Evolutionary conservation across 2,797 vertebrate genomes (phyloP).

Genomic region (Babyrousa celebensis): DNA sequence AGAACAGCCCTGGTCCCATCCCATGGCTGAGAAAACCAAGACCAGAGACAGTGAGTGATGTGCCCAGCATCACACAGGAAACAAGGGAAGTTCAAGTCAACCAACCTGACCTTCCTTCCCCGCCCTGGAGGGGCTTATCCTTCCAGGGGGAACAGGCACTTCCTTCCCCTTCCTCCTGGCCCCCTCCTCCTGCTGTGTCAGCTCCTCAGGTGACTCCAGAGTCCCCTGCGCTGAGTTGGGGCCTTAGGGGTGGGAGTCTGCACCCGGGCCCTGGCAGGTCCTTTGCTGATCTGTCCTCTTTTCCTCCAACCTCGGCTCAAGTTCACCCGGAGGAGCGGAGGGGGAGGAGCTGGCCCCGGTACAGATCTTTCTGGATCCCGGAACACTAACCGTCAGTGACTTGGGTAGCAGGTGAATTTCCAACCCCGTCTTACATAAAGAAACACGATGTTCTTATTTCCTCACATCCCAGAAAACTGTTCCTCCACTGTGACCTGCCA

Average conservation of each 20-base stretch:
- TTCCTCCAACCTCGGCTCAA: not conserved
- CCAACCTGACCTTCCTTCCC: not conserved
- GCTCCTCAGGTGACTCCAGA: not conserved
- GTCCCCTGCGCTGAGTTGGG: rapidly evolving
- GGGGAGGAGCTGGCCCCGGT: not conserved
- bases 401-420: conserved; percentile 66
- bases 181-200: rapidly evolving
- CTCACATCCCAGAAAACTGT: not conserved
- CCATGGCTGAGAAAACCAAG: not conserved
- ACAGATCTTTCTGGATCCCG: conserved; percentile 41
- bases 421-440: conserved; percentile 71
- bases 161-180: not conserved
- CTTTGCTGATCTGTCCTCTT: conserved; percentile 62
- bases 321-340: not conserved
- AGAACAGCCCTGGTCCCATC: not conserved
- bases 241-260: rapidly evolving
- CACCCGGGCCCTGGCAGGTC: not conserved
- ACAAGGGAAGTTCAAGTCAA: not conserved
- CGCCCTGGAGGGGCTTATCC: rapidly evolving
- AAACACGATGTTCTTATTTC: conserved; percentile 17
- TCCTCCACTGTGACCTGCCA: not conserved
- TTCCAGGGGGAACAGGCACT: rapidly evolving
- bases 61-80: not conserved
- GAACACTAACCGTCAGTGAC: conserved; percentile 66
- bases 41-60: not conserved